Base-by-base conservation (phyloP, 2,113 vertebrate species). In the Phainopepla nitens region DNA sequence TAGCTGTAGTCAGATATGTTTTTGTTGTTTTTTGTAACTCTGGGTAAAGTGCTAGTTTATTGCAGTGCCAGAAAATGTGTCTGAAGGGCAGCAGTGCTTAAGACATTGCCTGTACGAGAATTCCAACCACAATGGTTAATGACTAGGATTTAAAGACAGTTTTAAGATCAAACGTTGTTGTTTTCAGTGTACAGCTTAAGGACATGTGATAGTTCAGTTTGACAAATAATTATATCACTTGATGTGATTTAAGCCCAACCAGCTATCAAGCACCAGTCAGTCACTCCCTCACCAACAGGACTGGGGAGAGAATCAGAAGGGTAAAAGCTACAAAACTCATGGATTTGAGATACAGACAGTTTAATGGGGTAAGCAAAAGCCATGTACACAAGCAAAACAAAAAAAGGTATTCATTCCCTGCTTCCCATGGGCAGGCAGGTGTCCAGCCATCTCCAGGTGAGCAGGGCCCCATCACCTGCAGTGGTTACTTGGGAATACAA, bases 381-480 rank as follows among this genome's bases (percentile, higher is more conserved):
- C 11, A 4, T 61, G 10, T 10, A 11, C 31, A 13, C 54, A 62
- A 69, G 10, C 21, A 54, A 31, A 76, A 21, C 17, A 45, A 53
- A 75, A 27, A 9, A 47, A 60, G 41, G 17, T 31, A 31, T 25
- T 35, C 31, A 69, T 61, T 76, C 31, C 35, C n/a, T 42, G 28
- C 12, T 47, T 82, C 49, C 41, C 7, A 2, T 20, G 18, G 25
- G 47, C 47, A 47, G n/a, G n/a, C 13, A 69, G 21, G 29, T 47
- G 17, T 61, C 31, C 47, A 66, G 9, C 51, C 33, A 11, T 39
- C 19, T 11, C 36, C 51, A n/a, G 45, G 28, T 45, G 28, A 29
- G 33, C 28, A 82, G 45, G 19, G 28, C 19, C 9, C 15, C 12
- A 23, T 45, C 23, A 11, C 1, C 0, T 2, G 2, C 5, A 76